phyloP scores from a whole-genome alignment of 2,888 invertebrate genomes.

The Stomorhina lunata region DNA sequence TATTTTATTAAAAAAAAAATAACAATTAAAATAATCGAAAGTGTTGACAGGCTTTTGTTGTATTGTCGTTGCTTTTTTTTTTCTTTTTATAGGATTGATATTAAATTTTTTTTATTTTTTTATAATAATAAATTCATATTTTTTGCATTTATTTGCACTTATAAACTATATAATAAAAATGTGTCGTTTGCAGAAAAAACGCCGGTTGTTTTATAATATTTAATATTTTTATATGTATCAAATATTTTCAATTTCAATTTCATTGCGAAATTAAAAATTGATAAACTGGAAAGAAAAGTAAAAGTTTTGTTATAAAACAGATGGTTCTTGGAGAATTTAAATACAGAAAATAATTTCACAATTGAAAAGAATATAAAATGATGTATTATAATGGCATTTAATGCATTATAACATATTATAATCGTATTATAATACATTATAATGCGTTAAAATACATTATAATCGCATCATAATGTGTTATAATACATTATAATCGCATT shows the following conservation, averaged over 20 bases:
- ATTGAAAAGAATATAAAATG: too few relatives aligned
- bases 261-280: constrained; percentile 36
- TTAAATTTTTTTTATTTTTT: neutral
- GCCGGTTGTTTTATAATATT: constrained; percentile 30
- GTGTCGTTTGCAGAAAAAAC: constrained; percentile 42
- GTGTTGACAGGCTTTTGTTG: constrained; percentile 26
- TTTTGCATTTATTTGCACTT: neutral
- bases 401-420: too few relatives aligned
- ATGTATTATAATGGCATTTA: too few relatives aligned
- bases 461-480: too few relatives aligned
- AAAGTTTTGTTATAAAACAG: constrained; percentile 1
- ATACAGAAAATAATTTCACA: too few relatives aligned
- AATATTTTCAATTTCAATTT: constrained; percentile 4
- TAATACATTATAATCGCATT: too few relatives aligned
- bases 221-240: neutral
- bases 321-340: too few relatives aligned
- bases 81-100: neutral
- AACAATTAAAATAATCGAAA: constrained; percentile 40
- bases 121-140: constrained; percentile 9
- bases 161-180: neutral
- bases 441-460: too few relatives aligned
- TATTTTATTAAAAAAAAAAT: neutral
- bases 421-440: too few relatives aligned
- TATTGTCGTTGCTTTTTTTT: neutral
- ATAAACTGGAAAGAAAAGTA: constrained; percentile 16